Evolutionary conservation across 2,797 vertebrate genomes (phyloP).

Genomic region (Mus spretus): DNA sequence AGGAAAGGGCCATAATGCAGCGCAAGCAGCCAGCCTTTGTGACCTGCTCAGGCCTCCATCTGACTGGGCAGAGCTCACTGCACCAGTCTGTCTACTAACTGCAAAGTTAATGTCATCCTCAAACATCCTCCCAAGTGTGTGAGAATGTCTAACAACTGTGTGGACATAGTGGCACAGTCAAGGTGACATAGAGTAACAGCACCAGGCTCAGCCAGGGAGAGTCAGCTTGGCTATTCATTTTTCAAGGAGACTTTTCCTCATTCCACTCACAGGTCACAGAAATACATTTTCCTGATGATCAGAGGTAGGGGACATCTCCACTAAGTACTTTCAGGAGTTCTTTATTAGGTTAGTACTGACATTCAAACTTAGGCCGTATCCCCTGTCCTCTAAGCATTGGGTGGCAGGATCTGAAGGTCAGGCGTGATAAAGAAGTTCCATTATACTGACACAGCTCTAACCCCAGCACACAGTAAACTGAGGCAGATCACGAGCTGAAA

Average conservation of each 20-base stretch:
- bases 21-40: neutral
- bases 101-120: neutral
- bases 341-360: neutral
- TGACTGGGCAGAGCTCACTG: neutral
- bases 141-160: neutral
- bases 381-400: neutral
- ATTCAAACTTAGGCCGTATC: neutral
- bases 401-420: neutral
- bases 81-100: neutral
- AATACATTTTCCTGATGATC: neutral
- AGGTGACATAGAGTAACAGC: neutral
- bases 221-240: neutral
- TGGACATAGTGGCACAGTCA: neutral
- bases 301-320: neutral
- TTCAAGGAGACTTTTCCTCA: neutral
- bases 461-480: neutral
- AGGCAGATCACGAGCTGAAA: neutral
- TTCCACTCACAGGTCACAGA: neutral
- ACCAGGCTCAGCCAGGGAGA: neutral
- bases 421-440: conserved; percentile 20
- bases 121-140: neutral
- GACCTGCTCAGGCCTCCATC: neutral
- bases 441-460: neutral
- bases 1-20: neutral
- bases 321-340: neutral